Evolutionary conservation across 2,888 invertebrate species (phyloP).

Genomic region (Dromius quadrimaculatus): DNA sequence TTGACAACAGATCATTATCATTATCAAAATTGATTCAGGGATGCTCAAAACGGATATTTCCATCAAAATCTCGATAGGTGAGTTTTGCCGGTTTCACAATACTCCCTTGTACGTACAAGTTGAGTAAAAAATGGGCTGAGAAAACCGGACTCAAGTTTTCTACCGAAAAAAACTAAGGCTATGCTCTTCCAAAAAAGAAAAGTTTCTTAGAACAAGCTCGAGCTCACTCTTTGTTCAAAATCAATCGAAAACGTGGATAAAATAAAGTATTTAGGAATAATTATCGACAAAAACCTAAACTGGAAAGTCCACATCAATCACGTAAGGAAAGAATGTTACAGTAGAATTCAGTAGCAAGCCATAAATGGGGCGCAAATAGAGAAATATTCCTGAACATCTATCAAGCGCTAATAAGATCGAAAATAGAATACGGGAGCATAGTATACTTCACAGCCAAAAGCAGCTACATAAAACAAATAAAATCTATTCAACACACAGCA

Average conservation of each 20-base stretch:
- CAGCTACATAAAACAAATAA: not conserved
- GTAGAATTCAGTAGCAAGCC: not conserved
- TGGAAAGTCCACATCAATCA: constrained; percentile 6
- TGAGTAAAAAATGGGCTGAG: constrained; percentile 21
- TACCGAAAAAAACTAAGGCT: constrained; percentile 27
- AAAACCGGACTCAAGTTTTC: constrained; percentile 52
- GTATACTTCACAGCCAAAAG: constrained; percentile 15
- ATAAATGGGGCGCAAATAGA: constrained; percentile 26
- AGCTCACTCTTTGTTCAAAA: not conserved
- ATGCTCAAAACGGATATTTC: no score
- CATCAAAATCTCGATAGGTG: no score
- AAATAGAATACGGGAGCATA: constrained; percentile 38
- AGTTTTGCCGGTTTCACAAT: no score
- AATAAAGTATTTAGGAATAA: constrained; percentile 21
- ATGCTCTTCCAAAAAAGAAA: constrained; percentile 25
- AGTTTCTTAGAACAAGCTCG: not conserved
- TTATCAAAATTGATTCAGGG: no score
- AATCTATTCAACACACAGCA: constrained; percentile 16
- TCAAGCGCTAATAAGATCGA: constrained; percentile 16
- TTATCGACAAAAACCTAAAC: constrained; percentile 17
- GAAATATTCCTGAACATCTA: constrained; percentile 4
- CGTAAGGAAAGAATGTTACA: constrained; percentile 8
- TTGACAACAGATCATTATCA: no score
- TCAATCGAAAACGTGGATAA: not conserved
- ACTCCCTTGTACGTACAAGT: no score